Evolutionary conservation across 2,797 vertebrate species (phyloP), one percentile per base, ranked within the genome.

Genomic region (Gadopsis marmoratus): DNA sequence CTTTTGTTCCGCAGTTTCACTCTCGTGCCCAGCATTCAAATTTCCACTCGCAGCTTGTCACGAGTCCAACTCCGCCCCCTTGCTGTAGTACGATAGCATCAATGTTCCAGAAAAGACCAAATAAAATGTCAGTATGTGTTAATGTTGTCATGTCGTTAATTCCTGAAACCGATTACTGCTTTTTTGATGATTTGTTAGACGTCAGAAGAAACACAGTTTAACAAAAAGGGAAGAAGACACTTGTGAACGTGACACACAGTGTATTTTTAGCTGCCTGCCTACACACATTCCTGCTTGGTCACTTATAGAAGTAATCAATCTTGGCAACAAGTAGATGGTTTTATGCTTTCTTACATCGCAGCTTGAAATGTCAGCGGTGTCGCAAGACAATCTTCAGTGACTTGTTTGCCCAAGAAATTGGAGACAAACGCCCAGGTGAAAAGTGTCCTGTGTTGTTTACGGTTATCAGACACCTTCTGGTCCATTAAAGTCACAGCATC

Each of bases 241-340:
- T 55, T 75, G 26, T 37, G 39, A 72, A 51, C 60, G 45, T 45
- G 4, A 62, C 70, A 71, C 1, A 39, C 37, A 39, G 37, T 39
- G 11, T 39, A 39, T 72, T 43, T 84, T 79, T 70, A 78, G 73
- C 71, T 53, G 45, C 26, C 50, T 23, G 23, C 82, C 76, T 67
- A 77, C 87, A 60, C 43, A 82, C 88, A 88, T 89, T 91, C 83
- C 88, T 68, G 48, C 66, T 80, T 4, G 9, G 37, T 81, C 78
- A 65, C 64, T 73, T 19, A 21, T 23, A 63, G 74, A 79, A 84
- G 72, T 76, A 71, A 31, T 21, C 11, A 79, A 35, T 41, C n/a
- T 47, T 58, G 77, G 56, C 62, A 78, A 68, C 35, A n/a, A 23
- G 4, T 5, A 41, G 23, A 59, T 48, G 7, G 0, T 56, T 72